Evolutionary conservation across 2,113 vertebrate species (phyloP).

Genomic region (Hippopotamus amphibius): DNA sequence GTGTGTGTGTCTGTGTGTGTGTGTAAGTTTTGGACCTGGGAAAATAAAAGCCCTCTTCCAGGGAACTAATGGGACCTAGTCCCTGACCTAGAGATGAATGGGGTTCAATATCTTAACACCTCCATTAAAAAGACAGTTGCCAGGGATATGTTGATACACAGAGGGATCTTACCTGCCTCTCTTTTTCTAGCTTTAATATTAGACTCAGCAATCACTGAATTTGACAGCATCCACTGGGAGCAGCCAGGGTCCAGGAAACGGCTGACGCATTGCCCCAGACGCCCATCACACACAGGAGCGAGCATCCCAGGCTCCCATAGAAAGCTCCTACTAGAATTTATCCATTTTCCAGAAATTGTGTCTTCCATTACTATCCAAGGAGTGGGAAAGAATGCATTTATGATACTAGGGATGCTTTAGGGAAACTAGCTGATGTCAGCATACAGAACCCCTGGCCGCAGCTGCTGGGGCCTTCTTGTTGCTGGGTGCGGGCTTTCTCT

Average conservation of each 20-base stretch:
- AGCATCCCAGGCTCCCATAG: background rate
- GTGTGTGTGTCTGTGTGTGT: background rate
- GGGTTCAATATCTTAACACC: background rate
- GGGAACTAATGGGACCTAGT: background rate
- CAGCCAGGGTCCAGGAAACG: background rate
- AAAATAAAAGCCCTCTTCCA: background rate
- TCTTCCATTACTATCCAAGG: background rate
- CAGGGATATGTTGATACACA: background rate
- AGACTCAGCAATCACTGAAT: background rate
- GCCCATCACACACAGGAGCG: background rate
- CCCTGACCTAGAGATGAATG: background rate
- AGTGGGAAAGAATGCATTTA: background rate
- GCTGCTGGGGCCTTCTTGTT: too few species aligned
- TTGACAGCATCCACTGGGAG: background rate
- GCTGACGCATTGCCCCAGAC: background rate
- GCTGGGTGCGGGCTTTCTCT: too few species aligned
- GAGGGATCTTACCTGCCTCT: background rate
- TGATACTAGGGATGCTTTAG: background rate
- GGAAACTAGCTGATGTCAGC: background rate
- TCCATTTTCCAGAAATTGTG: background rate
- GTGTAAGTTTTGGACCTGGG: background rate
- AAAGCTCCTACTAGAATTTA: background rate
- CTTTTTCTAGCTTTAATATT: conserved; percentile 52
- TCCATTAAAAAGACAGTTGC: conserved; percentile 40
- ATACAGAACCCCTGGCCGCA: fast-evolving